Base-by-base conservation (phyloP, 2,888 invertebrate species). In the Habroteleia sp. region DNA sequence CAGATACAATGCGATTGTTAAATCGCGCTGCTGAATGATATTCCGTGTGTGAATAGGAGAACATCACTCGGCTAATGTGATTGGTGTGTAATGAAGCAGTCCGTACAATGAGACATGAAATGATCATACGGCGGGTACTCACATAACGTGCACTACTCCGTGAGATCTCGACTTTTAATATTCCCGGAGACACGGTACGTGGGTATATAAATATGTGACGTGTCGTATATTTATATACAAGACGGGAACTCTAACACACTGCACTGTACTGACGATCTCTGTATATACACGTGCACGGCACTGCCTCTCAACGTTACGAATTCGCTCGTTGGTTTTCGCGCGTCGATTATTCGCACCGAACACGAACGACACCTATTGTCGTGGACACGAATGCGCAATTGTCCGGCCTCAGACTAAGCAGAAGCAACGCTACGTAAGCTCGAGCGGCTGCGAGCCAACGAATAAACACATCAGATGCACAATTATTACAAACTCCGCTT, bases 401-500 rank as follows among this genome's bases (percentile, higher is more conserved):
- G 41, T 31, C 58, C 69, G 56, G 10, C 25, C 25, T 39, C 11
- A 44, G 58, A 52, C 42, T 35, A 46, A 7, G 23, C 50, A 31
- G 31, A 58, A 35, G 39, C 10, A n/a, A 46, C 11, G 52, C 13
- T 23, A 63, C 35, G 39, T 17, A 17, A 65, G 75, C 69, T 71
- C 63, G 50, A 50, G 41, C 62, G 63, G 50, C 63, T 63, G 39
- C 17, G 50, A 52, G 60, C 69, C 65, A 65, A 65, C 74, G 65
- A 65, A 69, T 50, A 69, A 74, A 65, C 74, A 69, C 74, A 69
- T 69, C 74, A 16, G 44, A 65, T 65, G 63, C 74, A 63, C 75
- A 52, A 62, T 62, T 73, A 77, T 63, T 71, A 76, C 77, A 76
- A 78, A 77, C 80, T 81, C 81, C 79, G 78, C 81, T 81, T 80